phyloP scores from a whole-genome alignment of 2,113 vertebrate species.

The Oreochromis niloticus region DNA sequence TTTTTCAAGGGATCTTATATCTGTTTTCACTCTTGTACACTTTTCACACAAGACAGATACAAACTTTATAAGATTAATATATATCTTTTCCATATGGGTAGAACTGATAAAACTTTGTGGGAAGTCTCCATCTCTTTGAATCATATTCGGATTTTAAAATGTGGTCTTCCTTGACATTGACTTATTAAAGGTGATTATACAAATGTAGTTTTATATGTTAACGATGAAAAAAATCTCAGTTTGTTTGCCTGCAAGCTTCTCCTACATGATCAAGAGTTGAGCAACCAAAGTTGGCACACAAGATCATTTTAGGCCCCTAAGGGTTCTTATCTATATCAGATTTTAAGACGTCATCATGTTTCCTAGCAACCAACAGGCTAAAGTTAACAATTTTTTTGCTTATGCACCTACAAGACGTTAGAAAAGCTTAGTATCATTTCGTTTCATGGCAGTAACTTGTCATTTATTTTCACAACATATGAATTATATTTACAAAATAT shows the following conservation, averaged over 20 bases:
- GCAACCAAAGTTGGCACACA: background rate
- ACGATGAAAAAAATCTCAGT: background rate
- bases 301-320: background rate
- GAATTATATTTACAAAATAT: background rate
- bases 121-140: background rate
- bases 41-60: too few species aligned
- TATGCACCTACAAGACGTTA: background rate
- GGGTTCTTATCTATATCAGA: background rate
- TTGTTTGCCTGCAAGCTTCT: background rate
- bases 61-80: too few species aligned
- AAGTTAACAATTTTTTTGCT: background rate
- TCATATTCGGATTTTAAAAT: background rate
- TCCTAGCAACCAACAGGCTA: background rate
- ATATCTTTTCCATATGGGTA: too few species aligned
- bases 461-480: background rate
- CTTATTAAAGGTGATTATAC: background rate
- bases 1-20: too few species aligned
- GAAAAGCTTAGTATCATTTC: background rate
- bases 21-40: too few species aligned
- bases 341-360: background rate
- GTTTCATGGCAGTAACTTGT: background rate
- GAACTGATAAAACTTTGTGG: background rate
- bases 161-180: background rate
- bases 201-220: background rate
- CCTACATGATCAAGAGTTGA: background rate